Conservation (phyloP, 1,140 invertebrate species). For the Gonatopus flavifemur region DNA sequence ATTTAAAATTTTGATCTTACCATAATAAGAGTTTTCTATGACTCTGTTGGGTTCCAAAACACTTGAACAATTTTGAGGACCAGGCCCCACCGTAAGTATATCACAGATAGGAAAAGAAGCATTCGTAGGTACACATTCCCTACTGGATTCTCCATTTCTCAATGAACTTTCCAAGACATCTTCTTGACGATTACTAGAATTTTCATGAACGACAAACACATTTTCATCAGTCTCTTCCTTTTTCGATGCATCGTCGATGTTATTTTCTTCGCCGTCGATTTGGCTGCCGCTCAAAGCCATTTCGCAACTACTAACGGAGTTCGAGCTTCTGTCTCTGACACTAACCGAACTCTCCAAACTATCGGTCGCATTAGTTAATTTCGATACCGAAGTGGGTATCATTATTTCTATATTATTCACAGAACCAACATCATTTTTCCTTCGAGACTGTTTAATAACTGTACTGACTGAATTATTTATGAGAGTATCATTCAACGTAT, state of each 20-base stretch:
- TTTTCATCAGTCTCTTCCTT: constrained; percentile 28
- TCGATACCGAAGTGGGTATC: constrained; percentile 50
- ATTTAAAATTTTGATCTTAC: constrained; percentile 10
- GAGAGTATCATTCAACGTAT: constrained; percentile 39
- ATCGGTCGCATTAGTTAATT: constrained; percentile 30
- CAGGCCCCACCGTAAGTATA: background rate
- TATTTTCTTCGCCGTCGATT: constrained; percentile 43
- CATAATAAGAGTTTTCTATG: background rate
- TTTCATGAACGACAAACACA: constrained; percentile 7
- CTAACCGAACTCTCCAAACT: constrained; percentile 30
- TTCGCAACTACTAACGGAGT: constrained; percentile 57
- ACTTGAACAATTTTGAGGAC: constrained; percentile 8
- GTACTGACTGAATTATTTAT: constrained; percentile 25
- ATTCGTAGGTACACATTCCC: constrained; percentile 5
- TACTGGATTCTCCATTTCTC: constrained; percentile 13
- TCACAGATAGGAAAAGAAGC: constrained; percentile 5
- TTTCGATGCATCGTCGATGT: constrained; percentile 31
- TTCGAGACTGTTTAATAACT: constrained; percentile 4
- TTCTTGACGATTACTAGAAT: constrained; percentile 11
- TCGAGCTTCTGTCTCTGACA: constrained; percentile 48
- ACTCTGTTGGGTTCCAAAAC: background rate
- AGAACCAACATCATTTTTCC: constrained; percentile 13
- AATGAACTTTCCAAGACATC: constrained; percentile 11
- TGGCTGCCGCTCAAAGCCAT: constrained; percentile 52
- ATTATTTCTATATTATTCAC: constrained; percentile 52